A percentile compares a stretch with the other conserved stretches of the same genome.
phyloP scores from a whole-genome alignment of 2,888 invertebrate species.

The Beris morrisii region DNA sequence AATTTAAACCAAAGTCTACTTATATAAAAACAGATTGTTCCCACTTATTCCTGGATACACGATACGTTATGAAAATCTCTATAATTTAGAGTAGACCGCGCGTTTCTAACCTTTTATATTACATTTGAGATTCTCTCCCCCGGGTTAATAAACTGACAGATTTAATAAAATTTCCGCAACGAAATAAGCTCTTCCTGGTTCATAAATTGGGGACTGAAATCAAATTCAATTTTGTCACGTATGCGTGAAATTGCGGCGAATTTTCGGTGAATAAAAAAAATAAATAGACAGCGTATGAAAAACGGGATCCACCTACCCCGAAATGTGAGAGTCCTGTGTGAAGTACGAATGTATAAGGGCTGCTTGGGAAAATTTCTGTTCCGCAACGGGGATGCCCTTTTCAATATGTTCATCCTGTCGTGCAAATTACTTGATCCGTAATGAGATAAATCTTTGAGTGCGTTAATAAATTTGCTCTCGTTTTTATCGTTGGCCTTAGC shows the following conservation, averaged over 20 bases:
- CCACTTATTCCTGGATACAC: no score
- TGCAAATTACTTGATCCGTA: constrained; percentile 39
- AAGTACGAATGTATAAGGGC: no score
- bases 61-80: no score
- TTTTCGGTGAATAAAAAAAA: constrained; percentile 33
- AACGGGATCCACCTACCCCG: background rate
- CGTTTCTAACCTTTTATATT: background rate
- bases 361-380: constrained; percentile 22
- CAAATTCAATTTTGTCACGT: constrained; percentile 41
- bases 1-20: no score
- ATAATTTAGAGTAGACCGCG: no score
- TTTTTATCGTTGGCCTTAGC: no score
- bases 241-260: constrained; percentile 39
- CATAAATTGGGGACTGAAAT: constrained; percentile 36
- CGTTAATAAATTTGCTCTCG: constrained; percentile 16
- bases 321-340: background rate
- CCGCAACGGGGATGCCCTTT: constrained; percentile 28
- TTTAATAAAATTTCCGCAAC: constrained; percentile 39
- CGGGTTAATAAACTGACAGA: constrained; percentile 35
- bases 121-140: constrained; percentile 18
- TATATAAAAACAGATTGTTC: no score
- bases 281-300: constrained; percentile 18
- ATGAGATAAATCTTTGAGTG: constrained; percentile 38
- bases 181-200: constrained; percentile 35
- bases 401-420: constrained; percentile 37